Evolutionary conservation across 37 sponge, comb jelly and placozoan species (phyloP).

Genomic region (Theonella swinhoei): DNA sequence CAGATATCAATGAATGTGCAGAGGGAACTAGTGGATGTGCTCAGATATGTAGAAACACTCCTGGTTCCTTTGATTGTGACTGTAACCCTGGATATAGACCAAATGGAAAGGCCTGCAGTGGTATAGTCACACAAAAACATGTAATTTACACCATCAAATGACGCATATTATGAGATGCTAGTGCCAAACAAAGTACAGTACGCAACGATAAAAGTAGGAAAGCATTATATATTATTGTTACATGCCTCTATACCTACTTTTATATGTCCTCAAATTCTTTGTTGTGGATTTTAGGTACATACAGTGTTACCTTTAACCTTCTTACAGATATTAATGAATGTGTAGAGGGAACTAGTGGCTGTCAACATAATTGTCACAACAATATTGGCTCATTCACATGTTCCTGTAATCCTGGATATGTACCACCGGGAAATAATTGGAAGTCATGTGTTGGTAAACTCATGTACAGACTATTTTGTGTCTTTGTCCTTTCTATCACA

Average conservation of each 20-base stretch:
- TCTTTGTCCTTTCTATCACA: too few species aligned
- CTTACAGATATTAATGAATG: slow-evolving; percentile 25
- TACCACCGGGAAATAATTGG: background rate
- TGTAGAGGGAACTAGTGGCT: background rate
- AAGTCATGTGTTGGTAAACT: too few species aligned
- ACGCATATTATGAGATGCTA: too few species aligned
- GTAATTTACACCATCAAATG: too few species aligned
- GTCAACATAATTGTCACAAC: slow-evolving; percentile 1
- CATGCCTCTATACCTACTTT: too few species aligned
- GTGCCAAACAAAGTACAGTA: too few species aligned
- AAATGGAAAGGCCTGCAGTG: background rate
- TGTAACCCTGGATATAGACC: background rate
- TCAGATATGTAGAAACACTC: background rate
- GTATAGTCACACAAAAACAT: background rate
- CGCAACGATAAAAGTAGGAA: too few species aligned
- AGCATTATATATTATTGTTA: too few species aligned
- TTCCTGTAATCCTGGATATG: slow-evolving; percentile 3
- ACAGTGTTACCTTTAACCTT: background rate
- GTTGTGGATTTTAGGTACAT: background rate
- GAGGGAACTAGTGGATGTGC: background rate
- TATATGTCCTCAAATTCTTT: too few species aligned
- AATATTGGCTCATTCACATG: background rate
- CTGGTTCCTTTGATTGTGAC: background rate
- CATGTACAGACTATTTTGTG: too few species aligned
- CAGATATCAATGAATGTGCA: background rate